Base-by-base conservation (phyloP, 2,888 invertebrate genomes). In the Orchesella flavescens region DNA sequence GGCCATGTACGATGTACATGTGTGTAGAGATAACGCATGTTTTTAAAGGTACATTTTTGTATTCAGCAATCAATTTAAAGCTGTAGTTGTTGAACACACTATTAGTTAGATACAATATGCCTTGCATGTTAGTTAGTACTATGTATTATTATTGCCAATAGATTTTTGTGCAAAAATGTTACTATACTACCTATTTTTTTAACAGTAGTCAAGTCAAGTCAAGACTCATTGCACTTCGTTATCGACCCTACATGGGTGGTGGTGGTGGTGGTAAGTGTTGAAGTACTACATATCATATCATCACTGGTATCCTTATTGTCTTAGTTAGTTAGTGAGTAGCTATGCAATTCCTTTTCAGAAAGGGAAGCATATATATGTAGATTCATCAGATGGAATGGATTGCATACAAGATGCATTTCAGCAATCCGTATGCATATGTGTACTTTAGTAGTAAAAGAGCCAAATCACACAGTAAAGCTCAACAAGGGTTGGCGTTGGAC, bases 391-490 rank as follows among this genome's bases (percentile, higher is more conserved):
- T n/a, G n/a, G n/a, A 24, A 23, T 10, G 15, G 65, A 44, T 49
- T 68, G 68, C 68, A 68, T 68, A n/a, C 23, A 13, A 49, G 68
- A 49, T 68, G 68, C 49, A 46, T 21, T 68, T 68, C 23, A 46
- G 46, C 21, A 68, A 49, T 49, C 46, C 66, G 7, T 55, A 13
- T 10, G 59, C 59, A 49, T 49, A 3, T 49, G n/a, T 49, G 49
- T 49, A 9, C 7, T 44, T 44, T 44, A 12, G 7, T 44, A 12
- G 59, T 59, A 59, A 59, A 19, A 17, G n/a, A n/a, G n/a, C n/a
- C n/a, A n/a, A n/a, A n/a, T n/a, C n/a, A n/a, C n/a, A n/a, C n/a
- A n/a, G n/a, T n/a, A n/a, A 17, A 59, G 17, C 12, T 59, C 53
- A 53, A 10, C 7, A 34, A 34, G 34, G 34, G 34, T 34, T 34